Evolutionary conservation across 2,888 invertebrate genomes (phyloP), one percentile per base, ranked within the genome.

Genomic region (Ganaspis brasiliensis): DNA sequence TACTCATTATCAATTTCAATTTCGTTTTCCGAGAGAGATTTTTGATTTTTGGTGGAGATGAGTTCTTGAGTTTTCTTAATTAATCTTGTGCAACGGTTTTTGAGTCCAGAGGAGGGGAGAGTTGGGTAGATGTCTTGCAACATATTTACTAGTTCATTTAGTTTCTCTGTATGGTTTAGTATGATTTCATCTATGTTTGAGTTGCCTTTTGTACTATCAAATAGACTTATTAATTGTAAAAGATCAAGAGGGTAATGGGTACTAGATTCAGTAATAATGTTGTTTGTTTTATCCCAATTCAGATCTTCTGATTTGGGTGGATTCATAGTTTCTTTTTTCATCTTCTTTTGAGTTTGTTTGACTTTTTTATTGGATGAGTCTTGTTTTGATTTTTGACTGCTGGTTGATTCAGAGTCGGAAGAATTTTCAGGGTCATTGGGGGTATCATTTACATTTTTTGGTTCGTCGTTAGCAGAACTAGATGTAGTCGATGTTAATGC

Each of bases 121-220:
- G 24, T 40, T 0, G 73, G 59, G 40, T 73, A 59, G 45, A 45
- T n/a, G 2, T 57, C 37, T 14, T 45, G 59, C 1, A 35, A 24
- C 14, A 6, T 2, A 3, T 55, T 45, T 2, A 57, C 26, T 4
- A 21, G 3, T 14, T 73, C 45, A 0, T 40, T 56, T 0, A 73
- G 35, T 57, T 55, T 40, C 6, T 8, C 12, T 24, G 21, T 9
- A 16, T 61, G 14, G 31, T 71, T 31, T 12, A 21, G 8, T n/a
- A 71, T 49, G 2, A 71, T 49, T 14, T n/a, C n/a, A 16, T 71
- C 24, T 12, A 3, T 71, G 21, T 8, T 45, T 19, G n/a, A n/a
- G n/a, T n/a, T n/a, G n/a, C 52, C 71, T 49, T 40, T 35, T 1
- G 67, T 21, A 16, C 67, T 16, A 2, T 67, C 67, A 8, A 71